Percentiles rank a stretch among this genome's conserved stretches.
Evolutionary conservation across 2,888 invertebrate genomes (phyloP).

Genomic region (Parelbella ahira): DNA sequence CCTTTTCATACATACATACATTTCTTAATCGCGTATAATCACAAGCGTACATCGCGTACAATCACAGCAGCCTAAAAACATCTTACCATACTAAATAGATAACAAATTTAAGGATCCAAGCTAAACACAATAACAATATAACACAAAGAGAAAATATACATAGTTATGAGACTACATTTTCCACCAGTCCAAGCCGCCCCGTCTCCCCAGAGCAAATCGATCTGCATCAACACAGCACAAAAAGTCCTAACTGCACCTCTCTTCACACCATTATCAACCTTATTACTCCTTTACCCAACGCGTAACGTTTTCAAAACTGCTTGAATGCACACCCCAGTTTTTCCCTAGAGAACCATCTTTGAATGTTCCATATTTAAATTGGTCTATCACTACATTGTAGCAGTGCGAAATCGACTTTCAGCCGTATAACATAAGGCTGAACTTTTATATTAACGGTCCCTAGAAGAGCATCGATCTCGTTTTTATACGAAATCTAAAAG

Average conservation of each 20-base stretch:
- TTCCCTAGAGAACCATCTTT: conserved; percentile 80
- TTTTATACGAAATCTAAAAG: conserved; percentile 39
- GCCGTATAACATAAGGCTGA: conserved; percentile 15
- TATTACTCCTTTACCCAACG: conserved; percentile 27
- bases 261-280: conserved; percentile 38
- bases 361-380: conserved; percentile 71
- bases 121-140: too few species aligned
- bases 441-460: conserved; percentile 32
- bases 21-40: too few species aligned
- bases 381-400: conserved; percentile 53
- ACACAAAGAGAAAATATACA: conserved; percentile 15
- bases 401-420: conserved; percentile 37
- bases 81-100: too few species aligned
- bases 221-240: conserved; percentile 40
- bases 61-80: too few species aligned
- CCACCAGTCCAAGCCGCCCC: conserved; percentile 35
- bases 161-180: conserved; percentile 13
- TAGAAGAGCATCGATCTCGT: conserved; percentile 77
- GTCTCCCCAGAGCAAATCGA: conserved; percentile 75
- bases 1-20: too few species aligned
- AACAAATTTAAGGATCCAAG: too few species aligned
- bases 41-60: too few species aligned
- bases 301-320: conserved; percentile 37
- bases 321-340: conserved; percentile 44
- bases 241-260: conserved; percentile 41